phyloP scores from a whole-genome alignment of 2,113 vertebrate genomes.

The Rana temporaria region DNA sequence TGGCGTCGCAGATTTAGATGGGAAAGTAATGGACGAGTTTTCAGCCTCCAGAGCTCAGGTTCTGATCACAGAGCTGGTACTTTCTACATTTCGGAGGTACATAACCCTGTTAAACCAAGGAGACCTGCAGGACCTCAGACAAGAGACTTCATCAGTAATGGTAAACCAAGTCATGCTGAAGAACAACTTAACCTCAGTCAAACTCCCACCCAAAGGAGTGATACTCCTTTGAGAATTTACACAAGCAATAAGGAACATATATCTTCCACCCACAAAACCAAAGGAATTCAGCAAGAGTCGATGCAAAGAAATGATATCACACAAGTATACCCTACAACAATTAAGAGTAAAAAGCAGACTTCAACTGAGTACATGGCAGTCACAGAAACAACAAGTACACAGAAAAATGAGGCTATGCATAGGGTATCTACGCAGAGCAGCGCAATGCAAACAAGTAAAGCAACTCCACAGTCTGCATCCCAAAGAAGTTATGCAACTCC shows the following conservation, averaged over 20 bases:
- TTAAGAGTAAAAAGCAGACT: background rate
- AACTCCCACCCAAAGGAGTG: background rate
- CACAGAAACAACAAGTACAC: background rate
- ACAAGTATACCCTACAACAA: background rate
- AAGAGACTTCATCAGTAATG: constrained; percentile 34
- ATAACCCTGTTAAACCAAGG: background rate
- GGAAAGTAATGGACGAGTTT: constrained; percentile 72
- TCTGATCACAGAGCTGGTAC: constrained; percentile 64
- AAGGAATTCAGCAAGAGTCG: background rate
- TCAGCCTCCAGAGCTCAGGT: constrained; percentile 74
- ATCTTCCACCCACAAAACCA: background rate
- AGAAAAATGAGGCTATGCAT: constrained; percentile 9
- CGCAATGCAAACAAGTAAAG: constrained; percentile 4
- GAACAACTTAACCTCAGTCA: background rate
- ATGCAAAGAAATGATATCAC: constrained; percentile 11
- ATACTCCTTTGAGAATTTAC: background rate
- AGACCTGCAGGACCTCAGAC: constrained; percentile 52
- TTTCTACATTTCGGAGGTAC: constrained; percentile 43
- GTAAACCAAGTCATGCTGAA: background rate
- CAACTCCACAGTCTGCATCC: background rate
- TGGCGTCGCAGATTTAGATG: constrained; percentile 73
- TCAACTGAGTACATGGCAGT: background rate
- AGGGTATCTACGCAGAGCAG: constrained; percentile 10
- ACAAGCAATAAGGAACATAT: background rate
- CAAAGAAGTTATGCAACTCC: background rate